Evolutionary conservation across 2,797 vertebrate genomes (phyloP), one percentile per base, ranked within the genome.

Genomic region (Stomatorhinus walkeri): DNA sequence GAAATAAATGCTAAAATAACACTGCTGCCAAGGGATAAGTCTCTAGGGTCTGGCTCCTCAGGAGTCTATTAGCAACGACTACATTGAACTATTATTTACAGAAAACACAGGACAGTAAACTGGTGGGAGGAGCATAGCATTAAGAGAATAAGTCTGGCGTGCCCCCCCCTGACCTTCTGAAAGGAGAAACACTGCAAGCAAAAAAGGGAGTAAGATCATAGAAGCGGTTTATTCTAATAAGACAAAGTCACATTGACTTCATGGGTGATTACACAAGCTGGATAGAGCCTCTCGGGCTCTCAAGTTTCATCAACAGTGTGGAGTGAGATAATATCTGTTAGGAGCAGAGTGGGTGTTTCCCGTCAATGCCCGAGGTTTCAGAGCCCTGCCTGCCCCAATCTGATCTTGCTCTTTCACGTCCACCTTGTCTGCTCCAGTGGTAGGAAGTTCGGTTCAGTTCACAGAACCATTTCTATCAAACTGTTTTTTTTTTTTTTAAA

Each of bases 61-160:
- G 3, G 36, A n/a, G 61, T 19, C 19, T 52, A 72, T 61, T 89
- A 88, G 87, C 90, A 19, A 59, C 51, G 40, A 88, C 87, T 79
- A 88, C 85, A 1, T n/a, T 88, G 8, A 56, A 49, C 43, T 76
- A 90, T 24, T 95, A 91, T 95, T 96, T 93, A 95, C 94, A 89
- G 89, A 91, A 24, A 95, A 95, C 93, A 95, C 0, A 0, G 85
- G 22, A 36, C 46, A 48, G 46, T 22, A 49, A 22, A 84, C 46
- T 24, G 3, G 7, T 12, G 10, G 46, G 43, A 84, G 81, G 81
- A 6, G 81, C 9, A 49, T 49, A 46, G 36, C 72, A 79, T n/a
- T 14, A 32, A 43, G 32, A 19, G 68, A 16, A 72, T 24, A 40
- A 40, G 72, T 40, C 1, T 79, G 12, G 4, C n/a, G 5, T 68